These are phyloP conservation scores for Calyptommatus sinebrachiatus DNA, from an alignment of 2,113 vertebrate species.

Conservation along the genomic window DNA sequence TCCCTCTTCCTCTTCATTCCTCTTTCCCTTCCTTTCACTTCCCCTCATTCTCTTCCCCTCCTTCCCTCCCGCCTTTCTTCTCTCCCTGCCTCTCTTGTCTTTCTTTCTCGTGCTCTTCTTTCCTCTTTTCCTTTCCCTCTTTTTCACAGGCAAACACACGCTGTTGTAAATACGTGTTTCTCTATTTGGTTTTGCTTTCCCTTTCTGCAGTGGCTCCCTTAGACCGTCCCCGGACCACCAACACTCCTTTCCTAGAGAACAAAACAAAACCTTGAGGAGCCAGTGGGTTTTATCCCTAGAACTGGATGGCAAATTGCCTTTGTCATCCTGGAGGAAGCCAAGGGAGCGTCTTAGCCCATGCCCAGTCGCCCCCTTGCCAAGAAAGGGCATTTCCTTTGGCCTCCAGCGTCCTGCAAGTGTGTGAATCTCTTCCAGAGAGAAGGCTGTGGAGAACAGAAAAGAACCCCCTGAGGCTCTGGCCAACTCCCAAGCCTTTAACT, in stretches of 20 bases:
- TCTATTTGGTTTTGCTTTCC: neutral
- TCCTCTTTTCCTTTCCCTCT: too few relatives aligned
- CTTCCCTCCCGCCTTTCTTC: too few relatives aligned
- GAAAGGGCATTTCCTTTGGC: conserved; percentile 47
- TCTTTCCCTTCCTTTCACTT: too few relatives aligned
- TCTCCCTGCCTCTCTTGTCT: too few relatives aligned
- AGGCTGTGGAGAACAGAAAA: conserved; percentile 24
- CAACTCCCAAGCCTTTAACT: conserved; percentile 36
- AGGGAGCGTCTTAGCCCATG: neutral
- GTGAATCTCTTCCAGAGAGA: conserved; percentile 48
- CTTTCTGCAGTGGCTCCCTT: neutral
- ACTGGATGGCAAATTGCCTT: conserved; percentile 9
- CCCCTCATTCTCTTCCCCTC: too few relatives aligned
- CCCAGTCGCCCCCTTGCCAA: conserved; percentile 37
- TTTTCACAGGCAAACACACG: neutral
- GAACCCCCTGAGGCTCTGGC: conserved; percentile 24
- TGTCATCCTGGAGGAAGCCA: conserved; percentile 28
- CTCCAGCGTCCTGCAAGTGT: neutral
- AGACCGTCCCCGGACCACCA: too few relatives aligned
- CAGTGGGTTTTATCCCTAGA: neutral
- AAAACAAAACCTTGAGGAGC: neutral
- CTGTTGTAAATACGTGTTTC: conserved; percentile 16
- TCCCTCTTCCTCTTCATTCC: too few relatives aligned
- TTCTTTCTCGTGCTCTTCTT: too few relatives aligned
- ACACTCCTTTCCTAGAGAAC: neutral